A percentile compares a stretch with the other conserved stretches of the same genome.
phyloP scores from a whole-genome alignment of 2,888 invertebrate genomes.

The Tridacna crocea region DNA sequence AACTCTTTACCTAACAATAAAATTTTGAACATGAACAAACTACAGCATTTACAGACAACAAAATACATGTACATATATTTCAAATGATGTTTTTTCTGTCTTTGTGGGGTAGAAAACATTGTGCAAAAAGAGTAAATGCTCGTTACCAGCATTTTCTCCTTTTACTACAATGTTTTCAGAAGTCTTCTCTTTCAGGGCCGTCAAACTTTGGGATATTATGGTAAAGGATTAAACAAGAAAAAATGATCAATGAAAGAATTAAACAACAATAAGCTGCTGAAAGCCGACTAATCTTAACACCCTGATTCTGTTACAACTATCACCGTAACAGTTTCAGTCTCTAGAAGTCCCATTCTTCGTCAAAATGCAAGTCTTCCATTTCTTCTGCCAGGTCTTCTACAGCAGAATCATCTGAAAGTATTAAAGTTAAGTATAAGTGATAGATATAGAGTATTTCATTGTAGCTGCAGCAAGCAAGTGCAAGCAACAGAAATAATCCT shows the following conservation, averaged over 20 bases:
- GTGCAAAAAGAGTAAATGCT: neutral
- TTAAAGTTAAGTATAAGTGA: neutral
- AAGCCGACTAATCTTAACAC: neutral
- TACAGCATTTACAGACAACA: neutral
- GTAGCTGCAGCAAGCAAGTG: neutral
- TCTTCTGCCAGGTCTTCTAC: conserved; percentile 63
- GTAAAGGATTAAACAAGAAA: neutral
- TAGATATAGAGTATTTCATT: neutral
- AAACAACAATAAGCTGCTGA: neutral
- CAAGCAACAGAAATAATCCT: too few relatives aligned
- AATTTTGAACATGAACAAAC: neutral
- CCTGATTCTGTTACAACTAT: neutral
- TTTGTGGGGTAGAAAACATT: too few relatives aligned
- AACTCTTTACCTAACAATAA: neutral
- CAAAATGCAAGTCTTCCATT: conserved; percentile 63
- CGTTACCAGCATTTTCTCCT: neutral
- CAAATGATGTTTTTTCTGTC: too few relatives aligned
- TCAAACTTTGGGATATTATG: neutral
- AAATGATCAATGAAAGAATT: neutral
- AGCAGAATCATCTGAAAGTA: conserved; percentile 56
- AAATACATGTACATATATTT: too few relatives aligned
- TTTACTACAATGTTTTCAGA: conserved; percentile 1
- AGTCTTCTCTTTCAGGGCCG: neutral
- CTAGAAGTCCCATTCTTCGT: conserved; percentile 59
- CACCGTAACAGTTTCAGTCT: neutral